These are phyloP conservation scores for Cyphomyrus plagiostoma DNA, from an alignment of 2,113 vertebrate species.

Conservation along the genomic window DNA sequence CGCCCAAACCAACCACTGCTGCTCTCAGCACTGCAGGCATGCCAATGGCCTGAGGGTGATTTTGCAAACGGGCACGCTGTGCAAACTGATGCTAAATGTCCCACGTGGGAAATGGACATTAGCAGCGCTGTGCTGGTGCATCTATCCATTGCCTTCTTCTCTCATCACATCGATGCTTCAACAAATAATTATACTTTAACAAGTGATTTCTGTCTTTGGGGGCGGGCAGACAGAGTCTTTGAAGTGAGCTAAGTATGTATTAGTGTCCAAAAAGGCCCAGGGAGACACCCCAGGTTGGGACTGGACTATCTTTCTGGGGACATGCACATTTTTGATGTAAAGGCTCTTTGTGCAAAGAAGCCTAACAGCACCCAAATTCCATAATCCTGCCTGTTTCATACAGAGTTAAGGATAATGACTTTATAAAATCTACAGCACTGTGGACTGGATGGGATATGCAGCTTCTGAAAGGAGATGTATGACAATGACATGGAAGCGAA, in stretches of 20 bases:
- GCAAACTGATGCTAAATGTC: constrained; percentile 46
- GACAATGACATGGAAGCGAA: not conserved
- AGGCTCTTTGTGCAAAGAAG: not conserved
- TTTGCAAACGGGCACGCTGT: constrained; percentile 32
- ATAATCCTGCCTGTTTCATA: not conserved
- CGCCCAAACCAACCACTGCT: constrained; percentile 2
- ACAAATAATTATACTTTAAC: not conserved
- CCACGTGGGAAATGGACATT: constrained; percentile 33
- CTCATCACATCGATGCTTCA: not conserved
- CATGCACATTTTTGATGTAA: not conserved
- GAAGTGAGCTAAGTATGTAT: not conserved
- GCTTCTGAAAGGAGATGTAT: not conserved
- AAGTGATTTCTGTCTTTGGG: not conserved
- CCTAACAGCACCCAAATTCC: not conserved
- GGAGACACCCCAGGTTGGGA: not conserved
- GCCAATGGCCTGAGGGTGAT: constrained; percentile 23
- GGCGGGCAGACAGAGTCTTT: not conserved
- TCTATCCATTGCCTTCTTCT: constrained; percentile 13
- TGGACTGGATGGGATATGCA: not conserved
- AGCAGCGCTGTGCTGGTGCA: constrained; percentile 26
- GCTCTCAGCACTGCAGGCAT: not conserved
- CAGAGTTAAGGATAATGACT: not conserved
- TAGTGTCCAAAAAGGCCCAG: not conserved
- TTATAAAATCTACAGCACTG: not conserved
- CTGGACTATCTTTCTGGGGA: not conserved